Evolutionary conservation across 64 coral and sea anemone species (phyloP), one percentile per base, ranked within the genome.

Genomic region (Stichodactyla helianthus): DNA sequence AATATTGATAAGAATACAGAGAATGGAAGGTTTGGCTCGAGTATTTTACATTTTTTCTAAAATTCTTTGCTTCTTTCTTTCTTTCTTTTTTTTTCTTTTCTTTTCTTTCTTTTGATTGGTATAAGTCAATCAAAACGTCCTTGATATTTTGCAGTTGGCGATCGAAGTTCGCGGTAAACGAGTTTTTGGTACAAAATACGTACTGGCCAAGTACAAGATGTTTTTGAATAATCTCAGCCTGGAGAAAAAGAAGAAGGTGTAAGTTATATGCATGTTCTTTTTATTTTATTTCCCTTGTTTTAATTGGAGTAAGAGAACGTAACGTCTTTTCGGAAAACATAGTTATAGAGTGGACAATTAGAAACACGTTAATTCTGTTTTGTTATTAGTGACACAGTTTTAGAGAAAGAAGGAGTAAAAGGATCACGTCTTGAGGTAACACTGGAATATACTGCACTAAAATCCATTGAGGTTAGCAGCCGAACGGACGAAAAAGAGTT

Each of bases 231-330:
- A 70, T 22, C 86, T 97, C 64, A 89, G 85, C 23, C 83, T 97
- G 63, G 92, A 93, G 84, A 97, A 97, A 82, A 93, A 93, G 79
- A 93, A 93, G 53, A 93, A 93, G 93, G 92, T 97, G 95, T 97
- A 86, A 93, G 95, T 88, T 28, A 18, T 31, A 70, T 17, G 16
- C 14, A 44, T 44, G 35, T 44, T 3, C 35, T 44, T 44, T 44
- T 44, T 44, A 44, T 44, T 44, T 44, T 44, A 44, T 44, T 44
- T 44, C 35, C 35, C 35, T 44, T 44, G 35, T 44, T 44, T 44
- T 3, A 15, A 58, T 11, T 11, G 55, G 55, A 15, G 55, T 15
- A 11, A 15, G 55, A 15, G 55, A 58, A 58, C 55, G 55, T 58
- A 58, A 58, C 55, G 1, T 44, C 35, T 44, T 3, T 44, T 44